Percentiles rank a stretch among this genome's conserved stretches.
These are phyloP conservation scores for Sarcophaga subvicina DNA, from an alignment of 2,888 invertebrate species.

Conservation along the genomic window DNA sequence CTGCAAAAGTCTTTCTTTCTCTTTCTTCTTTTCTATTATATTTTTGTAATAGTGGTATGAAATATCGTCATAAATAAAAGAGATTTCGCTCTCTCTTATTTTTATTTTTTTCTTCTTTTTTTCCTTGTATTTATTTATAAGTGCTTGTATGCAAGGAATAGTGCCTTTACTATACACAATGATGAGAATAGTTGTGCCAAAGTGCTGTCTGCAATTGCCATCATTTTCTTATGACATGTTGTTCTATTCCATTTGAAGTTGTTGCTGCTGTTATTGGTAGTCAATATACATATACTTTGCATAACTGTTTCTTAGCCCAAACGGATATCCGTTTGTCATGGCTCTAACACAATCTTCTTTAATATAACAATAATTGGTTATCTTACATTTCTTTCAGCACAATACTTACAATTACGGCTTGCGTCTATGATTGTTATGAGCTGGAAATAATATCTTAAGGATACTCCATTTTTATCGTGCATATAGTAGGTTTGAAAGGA, in stretches of 20 bases:
- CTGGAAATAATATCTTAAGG: too few relatives aligned
- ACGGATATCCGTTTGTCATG: constrained; percentile 58
- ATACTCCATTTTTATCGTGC: neutral
- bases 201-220: neutral
- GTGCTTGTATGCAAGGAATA: neutral
- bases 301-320: neutral
- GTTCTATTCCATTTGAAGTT: neutral
- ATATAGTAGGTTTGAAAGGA: neutral
- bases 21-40: too few relatives aligned
- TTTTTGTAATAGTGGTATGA: too few relatives aligned
- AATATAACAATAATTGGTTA: constrained; percentile 17
- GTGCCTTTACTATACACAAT: too few relatives aligned
- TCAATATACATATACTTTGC: constrained; percentile 54
- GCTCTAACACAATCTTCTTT: constrained; percentile 46
- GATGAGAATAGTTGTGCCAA: too few relatives aligned
- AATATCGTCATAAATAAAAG: too few relatives aligned
- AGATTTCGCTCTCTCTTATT: rapidly evolving
- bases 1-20: too few relatives aligned
- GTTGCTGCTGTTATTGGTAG: neutral
- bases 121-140: too few relatives aligned
- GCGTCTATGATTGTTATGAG: neutral
- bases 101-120: too few relatives aligned
- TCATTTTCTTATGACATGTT: neutral
- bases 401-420: neutral
- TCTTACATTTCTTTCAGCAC: constrained; percentile 24